A percentile compares a stretch with the other conserved stretches of the same genome.
phyloP scores from a whole-genome alignment of 2,113 vertebrate species.

The Setophaga petechia region DNA sequence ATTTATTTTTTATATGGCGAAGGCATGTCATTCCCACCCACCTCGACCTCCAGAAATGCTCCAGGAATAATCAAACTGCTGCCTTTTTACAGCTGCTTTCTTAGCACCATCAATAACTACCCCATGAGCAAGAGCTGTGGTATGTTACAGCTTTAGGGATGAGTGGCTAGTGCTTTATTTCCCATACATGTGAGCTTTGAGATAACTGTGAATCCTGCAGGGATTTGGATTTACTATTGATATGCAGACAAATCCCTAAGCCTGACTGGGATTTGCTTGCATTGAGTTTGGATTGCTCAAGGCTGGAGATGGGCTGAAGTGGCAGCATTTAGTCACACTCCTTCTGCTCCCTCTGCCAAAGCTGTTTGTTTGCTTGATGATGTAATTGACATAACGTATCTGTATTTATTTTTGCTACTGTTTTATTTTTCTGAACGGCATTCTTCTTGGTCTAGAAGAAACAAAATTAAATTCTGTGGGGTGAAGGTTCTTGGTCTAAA shows the following conservation, averaged over 20 bases:
- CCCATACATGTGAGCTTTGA: conserved; percentile 11
- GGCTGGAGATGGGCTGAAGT: not conserved
- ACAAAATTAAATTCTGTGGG: not conserved
- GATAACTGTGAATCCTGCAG: not conserved
- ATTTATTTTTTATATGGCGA: not conserved
- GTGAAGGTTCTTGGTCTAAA: not conserved
- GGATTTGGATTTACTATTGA: conserved; percentile 58
- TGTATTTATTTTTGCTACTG: not conserved
- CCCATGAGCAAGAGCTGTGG: not conserved
- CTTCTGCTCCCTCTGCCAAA: not conserved
- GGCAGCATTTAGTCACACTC: not conserved
- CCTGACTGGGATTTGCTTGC: conserved; percentile 21
- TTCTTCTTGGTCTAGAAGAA: not conserved
- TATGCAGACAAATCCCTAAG: conserved; percentile 37
- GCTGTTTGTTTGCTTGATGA: not conserved
- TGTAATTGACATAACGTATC: not conserved
- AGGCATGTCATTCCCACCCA: not conserved
- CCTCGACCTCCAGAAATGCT: not conserved
- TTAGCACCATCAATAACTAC: not conserved
- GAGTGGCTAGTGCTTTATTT: conserved; percentile 13
- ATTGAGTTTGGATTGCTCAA: not conserved
- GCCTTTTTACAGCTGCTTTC: not conserved
- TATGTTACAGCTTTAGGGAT: not conserved
- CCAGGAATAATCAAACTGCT: not conserved
- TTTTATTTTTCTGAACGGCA: not conserved